Evolutionary conservation across 2,113 vertebrate species (phyloP).

Genomic region (Callipepla californica): DNA sequence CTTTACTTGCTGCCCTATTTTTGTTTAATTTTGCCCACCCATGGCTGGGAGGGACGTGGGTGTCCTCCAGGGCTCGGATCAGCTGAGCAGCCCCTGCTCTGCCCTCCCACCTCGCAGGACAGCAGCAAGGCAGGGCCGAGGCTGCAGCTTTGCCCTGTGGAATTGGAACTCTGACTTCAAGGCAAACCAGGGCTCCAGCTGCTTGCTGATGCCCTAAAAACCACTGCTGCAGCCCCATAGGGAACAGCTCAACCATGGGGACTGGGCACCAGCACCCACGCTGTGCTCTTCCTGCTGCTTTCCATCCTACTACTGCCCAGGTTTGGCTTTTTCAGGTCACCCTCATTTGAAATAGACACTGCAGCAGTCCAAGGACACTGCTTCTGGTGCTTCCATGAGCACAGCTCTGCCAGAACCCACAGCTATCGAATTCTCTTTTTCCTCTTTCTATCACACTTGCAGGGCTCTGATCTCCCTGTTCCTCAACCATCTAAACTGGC

Average conservation of each 20-base stretch:
- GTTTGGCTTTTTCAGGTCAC: neutral
- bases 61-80: neutral
- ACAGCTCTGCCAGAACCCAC: neutral
- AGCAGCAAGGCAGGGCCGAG: neutral
- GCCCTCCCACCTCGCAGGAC: neutral
- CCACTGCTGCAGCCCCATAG: neutral
- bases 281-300: neutral
- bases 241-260: neutral
- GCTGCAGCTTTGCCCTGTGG: neutral
- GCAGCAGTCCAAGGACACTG: neutral
- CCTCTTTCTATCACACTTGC: neutral
- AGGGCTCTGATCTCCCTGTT: neutral
- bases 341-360: neutral
- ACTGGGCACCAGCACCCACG: neutral
- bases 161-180: neutral
- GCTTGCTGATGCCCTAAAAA: neutral
- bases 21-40: slow-evolving; percentile 8
- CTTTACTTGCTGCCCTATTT: slow-evolving; percentile 37
- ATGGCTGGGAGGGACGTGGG: neutral
- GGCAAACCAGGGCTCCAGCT: neutral
- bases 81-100: neutral
- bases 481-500: neutral
- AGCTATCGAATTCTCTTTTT: neutral
- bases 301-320: neutral
- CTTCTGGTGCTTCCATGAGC: neutral